These are phyloP conservation scores for Akabosia matsudoensis DNA, from an alignment of 1,140 invertebrate genomes.

Conservation along the genomic window DNA sequence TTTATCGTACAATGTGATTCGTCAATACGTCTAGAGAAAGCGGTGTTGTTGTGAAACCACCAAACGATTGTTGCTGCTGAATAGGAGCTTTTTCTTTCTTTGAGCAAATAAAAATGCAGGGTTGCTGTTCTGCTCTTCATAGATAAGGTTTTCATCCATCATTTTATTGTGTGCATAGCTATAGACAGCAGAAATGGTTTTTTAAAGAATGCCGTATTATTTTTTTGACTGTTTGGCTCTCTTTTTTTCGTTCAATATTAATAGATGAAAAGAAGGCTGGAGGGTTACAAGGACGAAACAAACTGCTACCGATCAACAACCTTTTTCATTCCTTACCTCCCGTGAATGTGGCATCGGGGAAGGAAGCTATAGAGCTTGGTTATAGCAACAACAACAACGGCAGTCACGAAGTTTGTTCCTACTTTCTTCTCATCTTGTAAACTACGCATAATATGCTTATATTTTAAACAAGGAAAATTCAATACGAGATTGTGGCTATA, in stretches of 20 bases:
- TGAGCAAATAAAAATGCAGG: too few species aligned
- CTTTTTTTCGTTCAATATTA: slow-evolving; percentile 12
- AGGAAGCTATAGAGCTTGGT: not conserved
- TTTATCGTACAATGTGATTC: too few species aligned
- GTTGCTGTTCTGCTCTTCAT: too few species aligned
- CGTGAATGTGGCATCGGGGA: not conserved
- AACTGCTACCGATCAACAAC: slow-evolving; percentile 15
- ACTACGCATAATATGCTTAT: too few species aligned
- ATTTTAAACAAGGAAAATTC: too few species aligned
- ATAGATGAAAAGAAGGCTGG: slow-evolving; percentile 16
- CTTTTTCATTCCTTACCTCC: not conserved
- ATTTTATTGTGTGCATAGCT: not conserved
- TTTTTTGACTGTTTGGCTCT: not conserved
- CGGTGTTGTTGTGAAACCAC: not conserved
- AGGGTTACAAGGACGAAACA: slow-evolving; percentile 14
- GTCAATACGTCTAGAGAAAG: not conserved
- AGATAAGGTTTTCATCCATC: not conserved
- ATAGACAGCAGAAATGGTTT: not conserved
- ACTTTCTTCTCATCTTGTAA: too few species aligned
- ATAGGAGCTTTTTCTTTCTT: too few species aligned
- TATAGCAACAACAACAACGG: too few species aligned
- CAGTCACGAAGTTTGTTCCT: too few species aligned
- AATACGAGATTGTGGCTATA: too few species aligned
- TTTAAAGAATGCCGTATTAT: not conserved
- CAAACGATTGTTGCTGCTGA: too few species aligned